Evolutionary conservation across 2,797 vertebrate genomes (phyloP).

Genomic region (Selene dorsalis): DNA sequence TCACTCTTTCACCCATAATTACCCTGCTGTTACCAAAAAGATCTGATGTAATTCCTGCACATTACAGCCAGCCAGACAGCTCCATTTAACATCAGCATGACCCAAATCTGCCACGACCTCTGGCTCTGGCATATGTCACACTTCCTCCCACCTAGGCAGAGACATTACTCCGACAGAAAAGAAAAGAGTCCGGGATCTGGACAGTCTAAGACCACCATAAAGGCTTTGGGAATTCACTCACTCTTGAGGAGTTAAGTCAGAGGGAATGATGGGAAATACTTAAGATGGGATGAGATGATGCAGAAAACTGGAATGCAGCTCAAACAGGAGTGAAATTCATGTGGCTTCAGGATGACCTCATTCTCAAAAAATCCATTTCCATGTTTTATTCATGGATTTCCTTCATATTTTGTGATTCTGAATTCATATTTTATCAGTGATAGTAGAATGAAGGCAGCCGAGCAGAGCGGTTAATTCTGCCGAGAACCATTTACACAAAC

Average conservation of each 20-base stretch:
- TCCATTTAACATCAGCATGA: constrained; percentile 62
- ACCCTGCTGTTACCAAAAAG: constrained; percentile 50
- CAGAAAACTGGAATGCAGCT: not conserved
- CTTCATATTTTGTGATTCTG: constrained; percentile 2
- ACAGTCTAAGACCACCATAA: constrained; percentile 33
- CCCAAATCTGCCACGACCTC: constrained; percentile 69
- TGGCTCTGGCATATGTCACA: constrained; percentile 70
- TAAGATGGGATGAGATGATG: constrained; percentile 16
- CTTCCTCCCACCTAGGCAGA: constrained; percentile 59
- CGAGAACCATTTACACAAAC: not conserved
- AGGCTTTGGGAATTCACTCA: constrained; percentile 38
- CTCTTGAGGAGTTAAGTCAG: constrained; percentile 39
- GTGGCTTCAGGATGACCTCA: constrained; percentile 12
- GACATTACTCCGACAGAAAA: constrained; percentile 35
- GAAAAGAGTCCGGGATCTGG: constrained; percentile 39
- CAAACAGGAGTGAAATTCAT: not conserved
- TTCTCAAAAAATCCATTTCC: constrained; percentile 30
- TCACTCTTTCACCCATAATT: constrained; percentile 55
- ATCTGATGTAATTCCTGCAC: constrained; percentile 59
- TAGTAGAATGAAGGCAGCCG: constrained; percentile 1
- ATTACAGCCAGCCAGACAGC: constrained; percentile 53
- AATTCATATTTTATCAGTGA: constrained; percentile 17
- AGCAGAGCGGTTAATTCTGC: not conserved
- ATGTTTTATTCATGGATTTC: constrained; percentile 42
- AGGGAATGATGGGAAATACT: constrained; percentile 44